Conservation (phyloP, 2,113 vertebrate genomes). For the Pelmatolapia mariae region DNA sequence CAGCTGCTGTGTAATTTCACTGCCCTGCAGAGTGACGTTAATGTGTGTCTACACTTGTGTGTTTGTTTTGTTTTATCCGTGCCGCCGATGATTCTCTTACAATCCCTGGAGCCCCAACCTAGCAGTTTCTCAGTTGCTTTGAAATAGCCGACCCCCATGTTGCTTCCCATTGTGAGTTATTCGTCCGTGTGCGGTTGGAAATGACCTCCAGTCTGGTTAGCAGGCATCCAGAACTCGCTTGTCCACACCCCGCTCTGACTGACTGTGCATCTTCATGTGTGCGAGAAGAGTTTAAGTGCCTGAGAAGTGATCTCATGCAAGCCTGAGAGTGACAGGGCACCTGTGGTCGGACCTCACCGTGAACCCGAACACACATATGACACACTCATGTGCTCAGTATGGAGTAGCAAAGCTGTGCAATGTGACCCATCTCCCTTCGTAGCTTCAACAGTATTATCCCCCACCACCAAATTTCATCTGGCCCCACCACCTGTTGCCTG, state of each 20-base stretch:
- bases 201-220: slow-evolving; percentile 20
- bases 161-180: not conserved
- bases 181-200: not conserved
- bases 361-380: not conserved
- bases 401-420: slow-evolving; percentile 38
- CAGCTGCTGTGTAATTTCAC: slow-evolving; percentile 38
- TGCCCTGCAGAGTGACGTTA: not conserved
- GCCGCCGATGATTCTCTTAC: not conserved
- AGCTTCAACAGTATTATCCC: slow-evolving; percentile 47
- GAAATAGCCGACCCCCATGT: not conserved
- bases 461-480: slow-evolving; percentile 47
- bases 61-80: not conserved
- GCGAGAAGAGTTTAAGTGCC: not conserved
- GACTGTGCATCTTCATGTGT: not conserved
- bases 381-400: not conserved
- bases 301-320: slow-evolving; percentile 23
- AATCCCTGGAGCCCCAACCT: not conserved
- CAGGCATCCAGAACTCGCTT: not conserved
- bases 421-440: slow-evolving; percentile 16
- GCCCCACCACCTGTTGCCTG: slow-evolving; percentile 64
- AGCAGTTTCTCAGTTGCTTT: not conserved
- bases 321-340: slow-evolving; percentile 33
- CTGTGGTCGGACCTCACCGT: slow-evolving; percentile 25
- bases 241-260: slow-evolving; percentile 23
- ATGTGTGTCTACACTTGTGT: not conserved